Percentiles rank a stretch among this genome's conserved stretches.
phyloP scores from a whole-genome alignment of 1,140 invertebrate species.

The Proales similis region DNA sequence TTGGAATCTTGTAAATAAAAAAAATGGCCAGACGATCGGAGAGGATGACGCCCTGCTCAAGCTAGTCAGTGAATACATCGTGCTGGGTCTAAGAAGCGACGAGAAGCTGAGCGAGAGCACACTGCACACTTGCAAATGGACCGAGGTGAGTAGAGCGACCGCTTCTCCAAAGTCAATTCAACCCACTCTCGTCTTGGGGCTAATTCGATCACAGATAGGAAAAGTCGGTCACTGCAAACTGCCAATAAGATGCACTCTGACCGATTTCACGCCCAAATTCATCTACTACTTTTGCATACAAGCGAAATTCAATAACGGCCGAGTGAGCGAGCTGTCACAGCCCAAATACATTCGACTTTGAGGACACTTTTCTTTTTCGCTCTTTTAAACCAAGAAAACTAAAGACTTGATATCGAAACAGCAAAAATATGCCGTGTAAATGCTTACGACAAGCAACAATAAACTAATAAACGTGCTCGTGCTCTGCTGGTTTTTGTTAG shows the following conservation, averaged over 20 bases:
- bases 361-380: not conserved
- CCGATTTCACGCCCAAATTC: not conserved
- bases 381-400: not conserved
- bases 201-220: conserved; percentile 13
- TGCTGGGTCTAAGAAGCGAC: not conserved
- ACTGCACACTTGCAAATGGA: conserved; percentile 3
- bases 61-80: not conserved
- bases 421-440: not conserved
- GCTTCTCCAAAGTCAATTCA: too few species aligned
- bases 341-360: not conserved
- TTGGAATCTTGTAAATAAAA: conserved; percentile 8
- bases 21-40: not conserved
- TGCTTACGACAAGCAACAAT: conserved; percentile 17
- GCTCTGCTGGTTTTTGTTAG: too few species aligned
- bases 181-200: too few species aligned
- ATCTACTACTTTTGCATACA: conserved; percentile 19
- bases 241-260: conserved; percentile 23
- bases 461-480: too few species aligned
- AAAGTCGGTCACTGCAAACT: not conserved
- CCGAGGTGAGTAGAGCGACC: not conserved
- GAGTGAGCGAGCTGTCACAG: not conserved
- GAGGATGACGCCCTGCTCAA: not conserved
- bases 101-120: not conserved
- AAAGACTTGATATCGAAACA: not conserved
- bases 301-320: conserved; percentile 8